These are phyloP conservation scores for Cotesia chilonis DNA, from an alignment of 1,140 invertebrate genomes.

Conservation along the genomic window DNA sequence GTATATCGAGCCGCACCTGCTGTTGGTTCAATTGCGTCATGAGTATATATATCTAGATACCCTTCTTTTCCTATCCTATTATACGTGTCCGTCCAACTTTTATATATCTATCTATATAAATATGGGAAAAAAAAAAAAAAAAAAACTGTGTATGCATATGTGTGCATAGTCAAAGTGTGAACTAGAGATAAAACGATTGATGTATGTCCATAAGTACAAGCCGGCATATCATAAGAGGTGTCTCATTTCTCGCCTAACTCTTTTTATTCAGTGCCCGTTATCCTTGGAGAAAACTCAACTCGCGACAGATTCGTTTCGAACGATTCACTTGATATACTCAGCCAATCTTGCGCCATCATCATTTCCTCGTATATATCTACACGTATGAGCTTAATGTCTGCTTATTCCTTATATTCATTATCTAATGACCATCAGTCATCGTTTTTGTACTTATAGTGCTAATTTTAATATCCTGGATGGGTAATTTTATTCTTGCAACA, in stretches of 20 bases:
- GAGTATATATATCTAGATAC: background rate
- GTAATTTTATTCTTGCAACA: no score
- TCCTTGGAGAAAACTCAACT: constrained; percentile 25
- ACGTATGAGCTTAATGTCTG: background rate
- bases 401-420: background rate
- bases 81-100: no score
- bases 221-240: constrained; percentile 1
- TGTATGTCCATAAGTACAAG: constrained; percentile 8
- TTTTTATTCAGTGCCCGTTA: constrained; percentile 24
- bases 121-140: no score
- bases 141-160: background rate
- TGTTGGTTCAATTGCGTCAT: constrained; percentile 16
- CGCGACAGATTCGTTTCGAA: constrained; percentile 25
- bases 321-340: constrained; percentile 9
- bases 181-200: constrained; percentile 7
- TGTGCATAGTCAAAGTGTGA: background rate
- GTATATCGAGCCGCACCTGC: constrained; percentile 24
- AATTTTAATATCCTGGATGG: no score
- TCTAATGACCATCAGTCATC: no score
- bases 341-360: constrained; percentile 19
- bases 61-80: background rate
- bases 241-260: constrained; percentile 20
- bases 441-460: no score
- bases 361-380: background rate
- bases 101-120: no score